Conservation (phyloP, 30 jellyfish, hydroid and myxozoan genomes). For the Hydractinia symbiolongicarpus region DNA sequence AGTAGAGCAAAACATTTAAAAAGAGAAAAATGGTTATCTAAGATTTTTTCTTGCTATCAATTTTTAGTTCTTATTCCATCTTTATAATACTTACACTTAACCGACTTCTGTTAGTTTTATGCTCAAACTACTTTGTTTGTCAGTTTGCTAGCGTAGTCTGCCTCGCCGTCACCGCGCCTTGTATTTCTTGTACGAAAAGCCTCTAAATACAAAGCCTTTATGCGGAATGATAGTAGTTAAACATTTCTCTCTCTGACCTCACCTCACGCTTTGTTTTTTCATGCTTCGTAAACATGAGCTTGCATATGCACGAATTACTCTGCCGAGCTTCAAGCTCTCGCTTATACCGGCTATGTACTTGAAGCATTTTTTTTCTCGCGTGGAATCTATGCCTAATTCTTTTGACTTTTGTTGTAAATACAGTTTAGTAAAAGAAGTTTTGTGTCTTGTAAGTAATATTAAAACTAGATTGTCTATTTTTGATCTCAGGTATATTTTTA, state of each 20-base stretch:
- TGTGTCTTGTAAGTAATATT: not conserved
- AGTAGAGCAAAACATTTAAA: no score
- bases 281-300: constrained; percentile 13
- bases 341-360: not conserved
- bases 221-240: not conserved
- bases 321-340: not conserved
- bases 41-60: no score
- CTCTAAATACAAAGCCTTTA: not conserved
- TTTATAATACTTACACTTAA: no score
- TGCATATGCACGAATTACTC: constrained; percentile 2
- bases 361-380: no score
- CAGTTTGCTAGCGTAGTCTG: not conserved
- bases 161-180: not conserved
- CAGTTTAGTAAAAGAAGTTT: not conserved
- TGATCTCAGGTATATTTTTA: no score
- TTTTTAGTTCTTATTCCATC: no score
- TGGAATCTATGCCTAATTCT: not conserved
- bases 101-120: not conserved
- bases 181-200: not conserved
- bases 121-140: not conserved
- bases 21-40: no score
- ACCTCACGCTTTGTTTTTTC: constrained; percentile 19
- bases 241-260: constrained; percentile 5
- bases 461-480: not conserved
- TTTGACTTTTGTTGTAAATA: not conserved